Conservation (phyloP, 2,888 invertebrate species). For the Prosapia bicincta region DNA sequence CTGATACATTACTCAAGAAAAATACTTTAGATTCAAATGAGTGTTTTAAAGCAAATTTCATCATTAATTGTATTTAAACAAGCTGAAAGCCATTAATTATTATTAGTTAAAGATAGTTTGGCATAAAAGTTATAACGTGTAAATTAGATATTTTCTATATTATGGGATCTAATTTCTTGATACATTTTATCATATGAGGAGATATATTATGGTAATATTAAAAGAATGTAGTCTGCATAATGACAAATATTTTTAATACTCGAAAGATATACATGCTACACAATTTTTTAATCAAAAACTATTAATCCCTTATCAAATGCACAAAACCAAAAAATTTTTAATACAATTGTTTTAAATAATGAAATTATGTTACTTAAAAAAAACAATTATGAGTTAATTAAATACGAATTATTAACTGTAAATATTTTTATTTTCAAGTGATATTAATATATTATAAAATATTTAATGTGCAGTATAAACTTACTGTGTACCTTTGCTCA, state of each 20-base stretch:
- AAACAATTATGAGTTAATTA: not conserved
- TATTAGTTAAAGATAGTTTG: too few species aligned
- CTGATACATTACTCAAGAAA: too few species aligned
- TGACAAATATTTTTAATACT: not conserved
- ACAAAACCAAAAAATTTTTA: not conserved
- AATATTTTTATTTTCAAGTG: not conserved
- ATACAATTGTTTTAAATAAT: not conserved
- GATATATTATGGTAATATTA: too few species aligned
- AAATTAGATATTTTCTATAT: too few species aligned
- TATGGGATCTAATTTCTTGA: too few species aligned
- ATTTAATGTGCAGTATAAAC: not conserved
- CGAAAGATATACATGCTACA: not conserved
- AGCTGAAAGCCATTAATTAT: too few species aligned
- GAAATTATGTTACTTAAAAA: not conserved
- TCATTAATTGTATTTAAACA: too few species aligned
- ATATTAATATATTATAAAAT: not conserved
- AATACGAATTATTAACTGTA: not conserved
- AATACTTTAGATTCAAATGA: too few species aligned
- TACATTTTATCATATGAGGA: too few species aligned
- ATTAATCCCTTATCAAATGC: not conserved
- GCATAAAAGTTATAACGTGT: too few species aligned
- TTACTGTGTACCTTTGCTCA: not conserved
- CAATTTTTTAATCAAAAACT: not conserved
- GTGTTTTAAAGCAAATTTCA: too few species aligned
- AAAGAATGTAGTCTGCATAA: too few species aligned